Evolutionary conservation across 2,888 invertebrate genomes (phyloP).

Genomic region (Bellardia bayeri): DNA sequence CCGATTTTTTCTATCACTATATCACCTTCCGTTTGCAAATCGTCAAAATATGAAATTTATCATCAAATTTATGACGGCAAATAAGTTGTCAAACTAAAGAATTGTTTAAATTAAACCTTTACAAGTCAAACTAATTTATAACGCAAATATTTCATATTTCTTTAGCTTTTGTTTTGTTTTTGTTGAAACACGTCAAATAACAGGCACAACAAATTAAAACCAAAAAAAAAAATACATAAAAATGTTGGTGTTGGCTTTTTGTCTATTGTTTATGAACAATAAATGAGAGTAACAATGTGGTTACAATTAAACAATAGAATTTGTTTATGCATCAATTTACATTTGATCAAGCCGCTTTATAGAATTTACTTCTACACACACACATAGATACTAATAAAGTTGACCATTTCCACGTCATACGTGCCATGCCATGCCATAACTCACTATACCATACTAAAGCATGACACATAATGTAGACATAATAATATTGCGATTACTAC

Average conservation of each 20-base stretch:
- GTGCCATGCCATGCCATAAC: constrained; percentile 20
- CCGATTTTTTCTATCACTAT: too few species aligned
- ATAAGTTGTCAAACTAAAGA: neutral
- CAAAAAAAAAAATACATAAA: constrained; percentile 5
- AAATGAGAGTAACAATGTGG: constrained; percentile 58
- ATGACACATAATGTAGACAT: constrained; percentile 45
- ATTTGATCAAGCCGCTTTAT: constrained; percentile 73
- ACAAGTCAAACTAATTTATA: constrained; percentile 15
- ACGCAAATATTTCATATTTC: constrained; percentile 19
- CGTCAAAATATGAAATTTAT: neutral
- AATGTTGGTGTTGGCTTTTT: constrained; percentile 33
- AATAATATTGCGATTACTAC: constrained; percentile 62
- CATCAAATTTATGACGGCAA: neutral
- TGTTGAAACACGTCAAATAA: constrained; percentile 24
- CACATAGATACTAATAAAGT: constrained; percentile 2
- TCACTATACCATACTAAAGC: constrained; percentile 16
- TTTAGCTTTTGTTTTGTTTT: neutral
- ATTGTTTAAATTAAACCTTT: neutral
- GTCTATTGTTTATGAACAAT: constrained; percentile 46
- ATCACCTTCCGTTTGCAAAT: neutral
- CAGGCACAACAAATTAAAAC: constrained; percentile 54
- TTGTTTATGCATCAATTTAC: constrained; percentile 80
- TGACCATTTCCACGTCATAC: constrained; percentile 3
- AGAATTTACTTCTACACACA: neutral
- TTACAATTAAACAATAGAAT: constrained; percentile 80